phyloP scores from a whole-genome alignment of 2,797 vertebrate genomes.

The Malurus splendens region DNA sequence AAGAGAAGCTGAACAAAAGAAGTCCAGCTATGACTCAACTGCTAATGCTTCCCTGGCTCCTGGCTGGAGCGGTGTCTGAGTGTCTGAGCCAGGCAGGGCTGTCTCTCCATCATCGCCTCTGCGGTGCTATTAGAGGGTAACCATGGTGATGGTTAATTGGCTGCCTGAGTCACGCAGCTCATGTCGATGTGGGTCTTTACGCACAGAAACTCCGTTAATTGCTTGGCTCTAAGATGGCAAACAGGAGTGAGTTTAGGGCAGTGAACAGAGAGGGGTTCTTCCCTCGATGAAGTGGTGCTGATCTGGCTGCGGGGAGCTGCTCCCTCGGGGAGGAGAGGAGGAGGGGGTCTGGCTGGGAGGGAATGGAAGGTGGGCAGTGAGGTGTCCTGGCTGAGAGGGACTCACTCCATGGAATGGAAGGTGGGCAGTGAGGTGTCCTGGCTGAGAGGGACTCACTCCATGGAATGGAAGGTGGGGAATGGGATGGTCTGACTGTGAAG shows the following conservation, averaged over 20 bases:
- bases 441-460: background rate
- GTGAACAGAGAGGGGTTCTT: background rate
- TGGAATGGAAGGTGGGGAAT: background rate
- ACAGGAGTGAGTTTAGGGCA: background rate
- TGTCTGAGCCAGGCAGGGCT: background rate
- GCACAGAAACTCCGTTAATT: conserved; percentile 8
- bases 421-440: background rate
- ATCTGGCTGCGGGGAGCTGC: background rate
- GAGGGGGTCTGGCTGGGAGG: background rate
- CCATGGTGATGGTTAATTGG: conserved; percentile 45
- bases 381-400: background rate
- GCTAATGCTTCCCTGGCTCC: conserved; percentile 27
- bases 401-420: background rate
- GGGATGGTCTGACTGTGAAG: background rate
- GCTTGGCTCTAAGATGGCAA: background rate
- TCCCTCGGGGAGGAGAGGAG: background rate
- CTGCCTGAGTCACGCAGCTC: conserved; percentile 2
- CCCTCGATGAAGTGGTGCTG: background rate
- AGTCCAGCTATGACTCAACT: conserved; percentile 28
- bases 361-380: background rate
- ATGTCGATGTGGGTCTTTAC: background rate
- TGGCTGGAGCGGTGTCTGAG: conserved; percentile 16
- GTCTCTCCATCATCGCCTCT: conserved; percentile 5
- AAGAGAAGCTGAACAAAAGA: conserved; percentile 26
- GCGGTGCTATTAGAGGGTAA: conserved; percentile 12